Base-by-base conservation (phyloP, 1,140 invertebrate genomes). In the Odontomachus brunneus region DNA sequence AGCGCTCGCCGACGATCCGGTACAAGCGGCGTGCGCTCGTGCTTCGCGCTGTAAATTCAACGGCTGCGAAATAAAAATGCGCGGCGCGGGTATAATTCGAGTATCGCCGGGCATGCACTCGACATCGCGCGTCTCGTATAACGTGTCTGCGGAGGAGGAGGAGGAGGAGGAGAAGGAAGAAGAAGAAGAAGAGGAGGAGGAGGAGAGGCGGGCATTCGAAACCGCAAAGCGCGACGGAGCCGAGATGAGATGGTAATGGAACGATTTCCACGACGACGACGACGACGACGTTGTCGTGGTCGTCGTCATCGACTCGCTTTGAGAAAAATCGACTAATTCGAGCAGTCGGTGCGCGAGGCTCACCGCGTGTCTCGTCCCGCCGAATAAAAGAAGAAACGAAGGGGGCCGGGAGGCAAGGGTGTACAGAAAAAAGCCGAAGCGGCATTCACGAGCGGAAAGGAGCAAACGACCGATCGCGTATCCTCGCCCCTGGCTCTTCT, bases 281-380 rank as follows among this genome's bases (percentile, higher is more conserved):
- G 38, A 33, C 2, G 29, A 33, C 29, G 29, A 33, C 29, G 29
- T 3, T 5, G 29, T 33, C 29, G 38, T 44, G 38, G 9, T 44
- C 38, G 48, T 66, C 83, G 72, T 44, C 66, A 73, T 55, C 26
- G 80, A 38, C 69, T 59, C 22, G 44, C 48, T 15, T 29, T 24
- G 63, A 71, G 85, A 87, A 87, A 80, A 87, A 86, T 86, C 53
- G 75, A 86, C 81, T 86, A 86, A 87, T 86, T 87, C 62, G 63
- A 86, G 44, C 63, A 38, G 2, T 14, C 51, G 62, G 14, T 33
- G 44, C n/a, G 59, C 60, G 48, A 57, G 55, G 84, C 65, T 85
- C 44, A 67, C 49, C 33, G 44, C 62, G 71, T 53, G 66, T 63
- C 62, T 66, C 3, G 48, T 14, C 26, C 19, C 49, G 29, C 1